Conservation (phyloP, 2,888 invertebrate species). For the Villa cingulata region DNA sequence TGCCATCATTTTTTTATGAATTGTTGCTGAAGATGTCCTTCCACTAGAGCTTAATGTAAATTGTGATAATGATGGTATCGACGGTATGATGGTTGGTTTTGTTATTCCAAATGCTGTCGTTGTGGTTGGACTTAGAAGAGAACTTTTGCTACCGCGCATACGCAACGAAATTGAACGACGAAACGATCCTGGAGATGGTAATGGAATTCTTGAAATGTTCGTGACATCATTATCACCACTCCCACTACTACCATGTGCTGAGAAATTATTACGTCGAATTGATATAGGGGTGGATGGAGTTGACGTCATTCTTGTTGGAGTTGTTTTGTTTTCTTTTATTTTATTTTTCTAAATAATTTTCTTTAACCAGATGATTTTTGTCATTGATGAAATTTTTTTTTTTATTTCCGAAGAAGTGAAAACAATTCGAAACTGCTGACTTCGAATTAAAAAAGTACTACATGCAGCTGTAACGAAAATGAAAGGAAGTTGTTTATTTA, state of each 20-base stretch:
- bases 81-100: neutral
- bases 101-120: neutral
- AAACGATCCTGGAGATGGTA: constrained; percentile 32
- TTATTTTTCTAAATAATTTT: too few relatives aligned
- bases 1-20: neutral
- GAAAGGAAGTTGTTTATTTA: neutral
- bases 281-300: constrained; percentile 8
- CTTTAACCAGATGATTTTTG: neutral
- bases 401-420: too few relatives aligned
- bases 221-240: constrained; percentile 10
- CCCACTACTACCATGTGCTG: neutral
- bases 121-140: constrained; percentile 14
- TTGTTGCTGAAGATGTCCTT: neutral
- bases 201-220: constrained; percentile 15
- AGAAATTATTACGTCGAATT: constrained; percentile 19
- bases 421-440: too few relatives aligned
- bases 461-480: neutral
- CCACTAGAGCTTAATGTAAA: too few relatives aligned
- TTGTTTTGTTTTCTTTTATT: constrained; percentile 1
- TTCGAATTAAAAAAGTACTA: too few relatives aligned
- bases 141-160: constrained; percentile 46
- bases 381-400: neutral
- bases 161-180: constrained; percentile 54
- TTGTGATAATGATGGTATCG: too few relatives aligned
- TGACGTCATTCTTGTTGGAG: constrained; percentile 9